Base-by-base conservation (phyloP, 2,113 vertebrate species). In the Procapra przewalskii region DNA sequence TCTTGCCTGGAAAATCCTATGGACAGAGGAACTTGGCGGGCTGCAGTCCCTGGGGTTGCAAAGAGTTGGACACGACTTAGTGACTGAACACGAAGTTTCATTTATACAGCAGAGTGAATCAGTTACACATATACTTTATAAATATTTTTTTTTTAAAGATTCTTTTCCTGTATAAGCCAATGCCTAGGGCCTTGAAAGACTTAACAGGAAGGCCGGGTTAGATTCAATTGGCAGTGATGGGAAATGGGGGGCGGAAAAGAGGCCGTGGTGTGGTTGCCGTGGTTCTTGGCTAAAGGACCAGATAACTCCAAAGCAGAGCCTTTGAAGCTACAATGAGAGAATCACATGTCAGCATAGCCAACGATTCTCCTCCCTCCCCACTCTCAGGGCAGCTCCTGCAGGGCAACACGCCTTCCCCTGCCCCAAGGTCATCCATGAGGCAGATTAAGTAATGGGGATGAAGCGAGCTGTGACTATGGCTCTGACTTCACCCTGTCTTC, bases 301-400 rank as follows among this genome's bases (percentile, higher is more conserved):
- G 52, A 29, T 10, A 33, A 8, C 55, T n/a, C 36, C 43, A 43
- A 43, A 75, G 79, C 10, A 1, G 21, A 40, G 89, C 82, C 67
- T 43, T 57, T 31, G 88, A 60, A 54, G 95, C 85, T 33, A 13
- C 57, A 40, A 14, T 29, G 19, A 45, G 92, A 83, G 48, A 81
- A 50, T 80, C 40, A 3, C 3, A 13, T 50, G 12, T 27, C 11
- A 54, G 48, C 0, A 0, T 7, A 48, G 55, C 43, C n/a, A 33
- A 0, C 2, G 0, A 6, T 14, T 40, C 55, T 33, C 12, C 12
- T 50, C 36, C 25, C 31, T 84, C 27, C 21, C 25, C 4, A 7
- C 1, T 6, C 48, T 89, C 5, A 57, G 80, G 83, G 60, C n/a
- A 17, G 25, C 57, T 86, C 43, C 71, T 7, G 2, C 0, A 12